Conservation (phyloP, 30 jellyfish, hydroid and myxozoan species). For the Clytia hemisphaerica region DNA sequence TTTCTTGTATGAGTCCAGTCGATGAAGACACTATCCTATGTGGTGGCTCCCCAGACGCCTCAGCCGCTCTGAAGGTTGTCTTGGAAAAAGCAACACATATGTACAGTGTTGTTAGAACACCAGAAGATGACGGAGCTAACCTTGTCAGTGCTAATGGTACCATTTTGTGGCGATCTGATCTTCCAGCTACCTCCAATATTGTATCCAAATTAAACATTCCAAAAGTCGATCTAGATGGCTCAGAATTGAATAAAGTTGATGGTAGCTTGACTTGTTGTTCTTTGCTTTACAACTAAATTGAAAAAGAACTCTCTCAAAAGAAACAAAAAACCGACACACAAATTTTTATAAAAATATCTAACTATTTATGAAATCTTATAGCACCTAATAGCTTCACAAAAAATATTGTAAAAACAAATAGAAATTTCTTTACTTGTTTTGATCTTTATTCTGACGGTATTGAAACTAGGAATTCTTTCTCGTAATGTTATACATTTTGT, state of each 20-base stretch:
- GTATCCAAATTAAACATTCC: slow-evolving; percentile 32
- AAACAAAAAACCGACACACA: too few relatives aligned
- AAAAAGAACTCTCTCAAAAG: too few relatives aligned
- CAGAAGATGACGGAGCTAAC: slow-evolving; percentile 72
- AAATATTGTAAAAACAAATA: too few relatives aligned
- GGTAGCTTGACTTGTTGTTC: slow-evolving; percentile 83
- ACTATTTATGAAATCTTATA: too few relatives aligned
- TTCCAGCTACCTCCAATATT: slow-evolving; percentile 37
- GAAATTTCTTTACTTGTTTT: too few relatives aligned
- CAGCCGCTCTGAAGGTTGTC: slow-evolving; percentile 29
- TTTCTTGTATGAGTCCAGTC: slow-evolving; percentile 57
- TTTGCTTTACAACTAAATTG: slow-evolving; percentile 22
- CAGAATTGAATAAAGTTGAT: slow-evolving; percentile 73
- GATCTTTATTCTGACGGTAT: too few relatives aligned
- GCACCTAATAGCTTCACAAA: too few relatives aligned
- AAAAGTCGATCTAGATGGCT: slow-evolving; percentile 25
- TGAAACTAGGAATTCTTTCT: too few relatives aligned
- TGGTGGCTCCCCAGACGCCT: slow-evolving; percentile 44
- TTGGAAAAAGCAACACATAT: slow-evolving; percentile 32
- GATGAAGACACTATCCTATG: slow-evolving; percentile 45
- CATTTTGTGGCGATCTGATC: slow-evolving; percentile 55
- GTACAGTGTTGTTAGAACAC: slow-evolving; percentile 38
- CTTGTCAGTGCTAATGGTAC: slow-evolving; percentile 68
- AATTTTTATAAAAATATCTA: too few relatives aligned
- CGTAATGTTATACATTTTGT: too few relatives aligned